phyloP scores from a whole-genome alignment of 2,113 vertebrate species.

The Megaceryle maxima region DNA sequence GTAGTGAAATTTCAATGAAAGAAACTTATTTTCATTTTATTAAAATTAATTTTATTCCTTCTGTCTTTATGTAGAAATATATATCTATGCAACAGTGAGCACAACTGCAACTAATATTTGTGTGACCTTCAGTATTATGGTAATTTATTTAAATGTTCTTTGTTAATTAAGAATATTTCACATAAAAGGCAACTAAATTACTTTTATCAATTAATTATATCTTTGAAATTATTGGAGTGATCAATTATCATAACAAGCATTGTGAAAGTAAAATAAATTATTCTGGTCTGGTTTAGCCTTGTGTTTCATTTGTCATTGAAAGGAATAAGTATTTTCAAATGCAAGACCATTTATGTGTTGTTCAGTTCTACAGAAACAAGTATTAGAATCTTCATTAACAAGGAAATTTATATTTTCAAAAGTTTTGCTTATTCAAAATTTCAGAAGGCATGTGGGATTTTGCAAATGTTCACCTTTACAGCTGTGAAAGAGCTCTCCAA shows the following conservation, averaged over 20 bases:
- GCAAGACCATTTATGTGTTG: neutral
- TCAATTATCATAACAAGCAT: slow-evolving; percentile 77
- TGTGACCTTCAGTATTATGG: slow-evolving; percentile 77
- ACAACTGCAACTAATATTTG: slow-evolving; percentile 63
- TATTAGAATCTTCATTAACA: neutral
- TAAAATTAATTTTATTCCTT: slow-evolving; percentile 13
- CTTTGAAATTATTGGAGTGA: slow-evolving; percentile 73
- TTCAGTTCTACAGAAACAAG: neutral
- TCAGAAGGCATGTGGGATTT: neutral
- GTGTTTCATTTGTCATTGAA: neutral
- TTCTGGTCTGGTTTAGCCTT: slow-evolving; percentile 18
- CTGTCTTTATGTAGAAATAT: neutral
- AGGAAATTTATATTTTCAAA: neutral
- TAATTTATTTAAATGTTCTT: slow-evolving; percentile 80
- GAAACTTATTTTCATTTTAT: neutral
- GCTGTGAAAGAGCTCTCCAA: neutral
- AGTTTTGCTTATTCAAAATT: neutral
- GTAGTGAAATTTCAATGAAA: neutral
- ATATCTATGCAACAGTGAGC: neutral
- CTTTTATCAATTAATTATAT: slow-evolving; percentile 74
- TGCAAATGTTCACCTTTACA: neutral
- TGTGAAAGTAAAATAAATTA: slow-evolving; percentile 71
- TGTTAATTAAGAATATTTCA: slow-evolving; percentile 79
- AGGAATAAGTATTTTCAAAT: neutral
- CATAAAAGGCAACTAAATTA: slow-evolving; percentile 70